Evolutionary conservation across 2,888 invertebrate genomes (phyloP).

Genomic region (Lasioglossum calceatum): DNA sequence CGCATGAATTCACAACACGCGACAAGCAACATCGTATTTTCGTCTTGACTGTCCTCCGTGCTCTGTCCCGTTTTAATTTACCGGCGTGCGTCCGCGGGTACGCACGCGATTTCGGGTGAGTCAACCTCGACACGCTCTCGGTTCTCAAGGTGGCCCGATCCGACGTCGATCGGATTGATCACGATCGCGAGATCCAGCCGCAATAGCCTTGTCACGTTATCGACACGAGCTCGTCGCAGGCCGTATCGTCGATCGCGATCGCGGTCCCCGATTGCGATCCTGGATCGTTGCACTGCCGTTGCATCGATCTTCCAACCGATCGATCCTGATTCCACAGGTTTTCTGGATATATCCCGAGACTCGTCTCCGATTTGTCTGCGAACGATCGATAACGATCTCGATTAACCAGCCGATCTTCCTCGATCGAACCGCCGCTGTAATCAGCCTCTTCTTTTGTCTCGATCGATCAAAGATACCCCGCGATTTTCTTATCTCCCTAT

Average conservation of each 20-base stretch:
- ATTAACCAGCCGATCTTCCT: neutral
- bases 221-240: slow-evolving; percentile 23
- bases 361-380: neutral
- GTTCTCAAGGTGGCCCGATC: slow-evolving; percentile 41
- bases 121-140: slow-evolving; percentile 30
- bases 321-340: neutral
- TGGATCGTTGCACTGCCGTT: slow-evolving; percentile 22
- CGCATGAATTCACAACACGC: neutral
- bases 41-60: neutral
- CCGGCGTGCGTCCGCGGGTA: neutral
- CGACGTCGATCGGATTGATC: slow-evolving; percentile 40
- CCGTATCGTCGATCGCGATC: slow-evolving; percentile 37
- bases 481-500: neutral
- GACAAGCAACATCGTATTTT: slow-evolving; percentile 18
- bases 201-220: slow-evolving; percentile 39
- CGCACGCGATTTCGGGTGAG: slow-evolving; percentile 26
- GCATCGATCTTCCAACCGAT: slow-evolving; percentile 12
- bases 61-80: neutral
- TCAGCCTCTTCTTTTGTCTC: neutral
- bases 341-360: neutral
- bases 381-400: neutral
- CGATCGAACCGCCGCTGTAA: neutral
- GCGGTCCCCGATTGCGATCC: slow-evolving; percentile 33
- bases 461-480: neutral
- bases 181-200: slow-evolving; percentile 12